Evolutionary conservation across 2,888 invertebrate species (phyloP).

Genomic region (Parthenolecanium corni): DNA sequence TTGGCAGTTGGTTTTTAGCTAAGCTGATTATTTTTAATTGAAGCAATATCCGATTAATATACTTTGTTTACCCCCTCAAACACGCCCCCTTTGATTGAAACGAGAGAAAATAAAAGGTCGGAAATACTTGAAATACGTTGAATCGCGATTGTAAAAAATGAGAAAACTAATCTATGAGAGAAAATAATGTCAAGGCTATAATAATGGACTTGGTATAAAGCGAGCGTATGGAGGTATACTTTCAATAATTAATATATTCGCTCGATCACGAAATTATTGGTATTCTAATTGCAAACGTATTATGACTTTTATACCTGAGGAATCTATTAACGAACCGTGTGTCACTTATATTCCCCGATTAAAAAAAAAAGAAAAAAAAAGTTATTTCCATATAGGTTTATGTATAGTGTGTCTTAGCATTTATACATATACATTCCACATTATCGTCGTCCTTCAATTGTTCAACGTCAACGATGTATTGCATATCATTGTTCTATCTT

Average conservation of each 20-base stretch:
- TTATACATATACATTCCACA: too few species aligned
- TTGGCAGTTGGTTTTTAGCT: too few species aligned
- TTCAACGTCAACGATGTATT: neutral
- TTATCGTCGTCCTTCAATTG: neutral
- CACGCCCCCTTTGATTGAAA: too few species aligned
- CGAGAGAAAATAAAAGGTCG: too few species aligned
- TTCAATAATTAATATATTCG: neutral
- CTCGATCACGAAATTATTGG: conserved; percentile 2
- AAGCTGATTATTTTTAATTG: too few species aligned
- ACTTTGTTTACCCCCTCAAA: too few species aligned
- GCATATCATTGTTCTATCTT: neutral
- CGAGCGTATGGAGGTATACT: neutral
- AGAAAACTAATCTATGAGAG: too few species aligned
- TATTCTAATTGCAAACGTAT: neutral
- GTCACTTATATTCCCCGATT: neutral
- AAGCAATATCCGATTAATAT: too few species aligned
- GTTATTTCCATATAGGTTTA: neutral
- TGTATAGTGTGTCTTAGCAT: neutral
- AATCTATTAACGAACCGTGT: neutral
- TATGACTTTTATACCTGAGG: neutral
- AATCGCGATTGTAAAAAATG: too few species aligned
- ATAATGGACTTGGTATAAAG: neutral
- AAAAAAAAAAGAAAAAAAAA: neutral
- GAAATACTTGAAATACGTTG: too few species aligned
- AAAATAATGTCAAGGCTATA: neutral